Evolutionary conservation across 2,888 invertebrate genomes (phyloP), one percentile per base, ranked within the genome.

Genomic region (Protodeltote pygarga): DNA sequence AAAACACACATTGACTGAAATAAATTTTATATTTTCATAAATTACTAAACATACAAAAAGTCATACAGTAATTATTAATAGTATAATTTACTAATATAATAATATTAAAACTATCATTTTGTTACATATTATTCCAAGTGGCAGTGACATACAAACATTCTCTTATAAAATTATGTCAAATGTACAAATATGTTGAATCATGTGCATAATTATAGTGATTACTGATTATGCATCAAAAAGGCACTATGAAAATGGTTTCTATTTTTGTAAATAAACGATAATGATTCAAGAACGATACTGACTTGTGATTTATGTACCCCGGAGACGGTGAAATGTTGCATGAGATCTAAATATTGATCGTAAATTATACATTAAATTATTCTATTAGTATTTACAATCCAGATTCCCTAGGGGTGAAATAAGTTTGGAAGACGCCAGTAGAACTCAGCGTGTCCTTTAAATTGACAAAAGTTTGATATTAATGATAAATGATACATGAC

Each of bases 241-340:
- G 71, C 76, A 76, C 72, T 77, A 60, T 65, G 48, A 46, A 76
- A 73, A 77, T 79, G 67, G 77, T 86, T 86, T 87, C 81, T 89
- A 89, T 87, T 90, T 89, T 90, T 91, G 89, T 90, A 89, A 89
- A 89, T 91, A 91, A 89, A 89, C 20, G 23, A 53, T 71, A 69
- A 77, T 81, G 61, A 75, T 78, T 75, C 65, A 73, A 75, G 64
- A 71, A 69, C 58, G 41, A 60, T 24, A 42, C 45, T 55, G 67
- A 35, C 59, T 61, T 73, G 53, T 51, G 11, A 42, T 47, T 65
- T 25, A 34, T 33, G 17, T 33, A 24, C 34, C 32, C 49, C 38
- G 21, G 50, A 47, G 34, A 45, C 49, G 28, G 39, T 45, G 55
- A 67, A 71, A 65, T 68, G 66, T 54, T 66, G 52, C 45, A 54